Base-by-base conservation (phyloP, 2,888 invertebrate species). In the Octodonta nipae region DNA sequence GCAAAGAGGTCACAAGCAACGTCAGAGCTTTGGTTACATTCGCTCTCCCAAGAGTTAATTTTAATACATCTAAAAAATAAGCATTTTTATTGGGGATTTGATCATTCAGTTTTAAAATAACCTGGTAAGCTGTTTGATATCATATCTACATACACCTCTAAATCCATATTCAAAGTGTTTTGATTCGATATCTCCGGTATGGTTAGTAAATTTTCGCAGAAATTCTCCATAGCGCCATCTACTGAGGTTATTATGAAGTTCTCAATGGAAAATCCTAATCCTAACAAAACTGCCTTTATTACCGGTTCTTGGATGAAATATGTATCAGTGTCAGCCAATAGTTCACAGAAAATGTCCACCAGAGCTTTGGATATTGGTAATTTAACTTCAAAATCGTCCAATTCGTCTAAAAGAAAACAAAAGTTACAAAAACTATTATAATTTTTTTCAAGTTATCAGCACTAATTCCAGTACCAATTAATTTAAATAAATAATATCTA, bases 321-420 rank as follows among this genome's bases (percentile, higher is more conserved):
- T 22, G 63, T 64, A 25, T 60, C 59, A 26, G 63, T 56, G 17
- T 66, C 67, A 6, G 59, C 54, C 15, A 68, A 46, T 33, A 67
- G 42, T 47, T 68, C 68, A 35, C 67, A 68, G 17, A 64, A 42
- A 22, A 68, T 55, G 44, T 68, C 68, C 17, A 65, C 39, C 8
- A 58, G 38, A 2, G 57, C 57, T 44, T 65, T 64, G 2, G 66
- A 64, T 41, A 67, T 51, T 7, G 63, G 64, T 37, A 68, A 49
- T 43, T 61, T 61, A 2, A 60, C 53, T 37, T 68, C 67, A 32
- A 67, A 56, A 32, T 67, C 68, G 14, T 68, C 68, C 13, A 65
- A 44, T 49, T 68, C 68, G 46, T 68, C 68, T 67, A 41, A 30
- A 52, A 56, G 36, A 20, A 28, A 25, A 34, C 28, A 10, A 17